These are phyloP conservation scores for Scaeva pyrastri DNA, from an alignment of 2,888 invertebrate species.

Conservation along the genomic window DNA sequence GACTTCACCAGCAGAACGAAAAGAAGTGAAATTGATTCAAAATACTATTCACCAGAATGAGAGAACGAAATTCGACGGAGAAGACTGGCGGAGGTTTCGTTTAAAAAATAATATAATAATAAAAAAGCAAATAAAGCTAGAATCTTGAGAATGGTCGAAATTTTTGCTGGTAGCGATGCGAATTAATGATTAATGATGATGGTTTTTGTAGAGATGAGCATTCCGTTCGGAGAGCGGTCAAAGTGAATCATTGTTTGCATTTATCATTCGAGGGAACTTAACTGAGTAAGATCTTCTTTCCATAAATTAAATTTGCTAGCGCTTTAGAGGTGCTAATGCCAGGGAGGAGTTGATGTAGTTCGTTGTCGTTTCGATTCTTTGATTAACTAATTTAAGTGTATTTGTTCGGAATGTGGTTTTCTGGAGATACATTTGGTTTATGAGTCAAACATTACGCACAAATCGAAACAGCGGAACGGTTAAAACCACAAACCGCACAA, in stretches of 20 bases:
- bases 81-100: neutral
- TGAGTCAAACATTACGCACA: neutral
- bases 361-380: slow-evolving; percentile 14
- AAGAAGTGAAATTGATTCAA: slow-evolving; percentile 44
- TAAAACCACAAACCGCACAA: too few species aligned
- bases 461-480: neutral
- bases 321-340: slow-evolving; percentile 54
- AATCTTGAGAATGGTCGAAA: slow-evolving; percentile 50
- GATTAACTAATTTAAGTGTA: slow-evolving; percentile 12
- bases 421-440: neutral
- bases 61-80: slow-evolving; percentile 54
- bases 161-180: slow-evolving; percentile 66
- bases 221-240: slow-evolving; percentile 60
- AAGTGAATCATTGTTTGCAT: slow-evolving; percentile 72
- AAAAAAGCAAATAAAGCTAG: slow-evolving; percentile 66
- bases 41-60: neutral
- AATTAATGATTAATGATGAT: slow-evolving; percentile 73
- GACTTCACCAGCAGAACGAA: slow-evolving; percentile 11
- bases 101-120: slow-evolving; percentile 38
- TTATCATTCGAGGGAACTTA: slow-evolving; percentile 59
- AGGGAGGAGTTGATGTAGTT: slow-evolving; percentile 15
- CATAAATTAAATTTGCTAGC: neutral
- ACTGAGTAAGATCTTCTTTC: slow-evolving; percentile 23
- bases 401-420: neutral
- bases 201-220: slow-evolving; percentile 62